Evolutionary conservation across 1,140 invertebrate genomes (phyloP).

Genomic region (Hirudo medicinalis): DNA sequence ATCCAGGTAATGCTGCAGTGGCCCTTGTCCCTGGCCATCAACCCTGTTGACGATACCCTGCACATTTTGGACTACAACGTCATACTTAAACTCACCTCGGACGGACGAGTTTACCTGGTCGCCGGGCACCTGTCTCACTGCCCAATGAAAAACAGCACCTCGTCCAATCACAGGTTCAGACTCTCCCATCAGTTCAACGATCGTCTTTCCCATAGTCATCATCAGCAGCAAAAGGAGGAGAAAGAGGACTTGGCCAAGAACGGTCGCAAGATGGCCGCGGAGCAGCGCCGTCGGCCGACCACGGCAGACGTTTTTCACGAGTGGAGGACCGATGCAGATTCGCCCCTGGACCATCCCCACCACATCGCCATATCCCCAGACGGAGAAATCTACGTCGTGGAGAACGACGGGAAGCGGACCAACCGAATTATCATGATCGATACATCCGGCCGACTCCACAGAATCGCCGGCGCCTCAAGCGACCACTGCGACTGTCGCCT

Average conservation of each 20-base stretch:
- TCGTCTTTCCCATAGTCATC: not conserved
- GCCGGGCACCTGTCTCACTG: slow-evolving; percentile 82
- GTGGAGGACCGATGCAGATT: slow-evolving; percentile 46
- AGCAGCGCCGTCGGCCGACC: slow-evolving; percentile 23
- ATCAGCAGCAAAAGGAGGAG: slow-evolving; percentile 12
- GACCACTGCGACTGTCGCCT: slow-evolving; percentile 84
- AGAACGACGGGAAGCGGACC: slow-evolving; percentile 73
- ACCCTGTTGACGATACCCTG: slow-evolving; percentile 79
- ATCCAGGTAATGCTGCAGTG: slow-evolving; percentile 68
- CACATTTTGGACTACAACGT: slow-evolving; percentile 92
- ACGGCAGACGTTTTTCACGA: slow-evolving; percentile 35
- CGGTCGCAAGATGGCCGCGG: not conserved
- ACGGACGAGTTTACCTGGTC: slow-evolving; percentile 74
- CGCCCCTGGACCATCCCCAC: slow-evolving; percentile 78
- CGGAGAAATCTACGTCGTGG: slow-evolving; percentile 83
- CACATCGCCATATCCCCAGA: slow-evolving; percentile 79
- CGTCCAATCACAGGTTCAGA: slow-evolving; percentile 22
- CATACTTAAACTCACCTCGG: slow-evolving; percentile 77
- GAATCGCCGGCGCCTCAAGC: slow-evolving; percentile 77
- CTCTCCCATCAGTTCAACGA: not conserved
- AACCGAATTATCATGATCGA: slow-evolving; percentile 78
- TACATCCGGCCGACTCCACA: slow-evolving; percentile 76
- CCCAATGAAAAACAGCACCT: slow-evolving; percentile 48
- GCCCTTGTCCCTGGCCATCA: slow-evolving; percentile 84
- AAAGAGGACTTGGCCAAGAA: not conserved